Base-by-base conservation (phyloP, 64 coral and sea anemone genomes). In the Dendronephthya gigantea region DNA sequence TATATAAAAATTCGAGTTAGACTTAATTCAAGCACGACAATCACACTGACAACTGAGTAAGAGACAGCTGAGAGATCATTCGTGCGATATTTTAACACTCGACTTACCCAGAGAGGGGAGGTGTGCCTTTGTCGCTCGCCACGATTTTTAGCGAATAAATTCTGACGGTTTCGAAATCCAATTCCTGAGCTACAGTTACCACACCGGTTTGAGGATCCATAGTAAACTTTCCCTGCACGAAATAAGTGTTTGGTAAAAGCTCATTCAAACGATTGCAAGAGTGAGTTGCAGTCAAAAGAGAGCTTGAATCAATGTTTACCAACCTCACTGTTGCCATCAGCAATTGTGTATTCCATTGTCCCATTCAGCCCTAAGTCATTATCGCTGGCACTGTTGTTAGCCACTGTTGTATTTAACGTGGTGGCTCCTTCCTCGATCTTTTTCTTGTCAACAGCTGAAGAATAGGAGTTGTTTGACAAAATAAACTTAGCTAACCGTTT, bases 161-260 rank as follows among this genome's bases (percentile, higher is more conserved):
- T 22, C 72, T 74, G 8, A 86, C 87, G 8, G 0, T 68, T 85
- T 98, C 95, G 25, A 92, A 85, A 51, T 97, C 89, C 66, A 97
- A 89, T n/a, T 28, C n/a, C 8, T 62, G 83, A 25, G 62, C 83
- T 49, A 87, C 86, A 41, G 49, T 91, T 4, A 97, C 36, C 17
- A 82, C 50, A 38, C 94, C 94, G 0, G 94, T 97, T 17, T 65
- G 31, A 81, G 88, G 87, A 75, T 93, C 48, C 0, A 97, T 84
- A 4, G 31, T 6, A 33, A 79, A 79, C 30, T 79, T 79, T 37
- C 72, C 12, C 72, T 79, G 13, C 6, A 30, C 6, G 6, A 17
- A 15, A 66, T n/a, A 66, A 66, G 22, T n/a, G n/a, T n/a, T n/a
- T n/a, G n/a, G n/a, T n/a, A n/a, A n/a, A n/a, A n/a, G n/a, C n/a